Percentiles rank a stretch among this genome's conserved stretches.
Evolutionary conservation across 2,113 vertebrate genomes (phyloP).

Genomic region (Picathartes gymnocephalus): DNA sequence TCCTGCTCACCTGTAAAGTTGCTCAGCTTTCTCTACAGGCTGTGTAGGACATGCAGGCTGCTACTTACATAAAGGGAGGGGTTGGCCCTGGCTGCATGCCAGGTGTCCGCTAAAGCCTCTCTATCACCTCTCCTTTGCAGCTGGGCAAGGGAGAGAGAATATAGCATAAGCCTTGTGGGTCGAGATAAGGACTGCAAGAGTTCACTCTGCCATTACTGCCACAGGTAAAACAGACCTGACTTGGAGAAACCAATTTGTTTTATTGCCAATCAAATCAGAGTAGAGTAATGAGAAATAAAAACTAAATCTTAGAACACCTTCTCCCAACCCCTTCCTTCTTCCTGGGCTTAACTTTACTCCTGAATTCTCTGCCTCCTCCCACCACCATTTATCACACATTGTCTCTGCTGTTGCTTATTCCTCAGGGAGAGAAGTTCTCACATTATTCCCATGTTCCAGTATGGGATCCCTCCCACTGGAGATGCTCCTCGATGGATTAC

Average conservation of each 20-base stretch:
- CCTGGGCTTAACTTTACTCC: not conserved
- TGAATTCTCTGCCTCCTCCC: not conserved
- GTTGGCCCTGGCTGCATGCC: not conserved
- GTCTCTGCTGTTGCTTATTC: not conserved
- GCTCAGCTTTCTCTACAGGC: rapidly evolving
- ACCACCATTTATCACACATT: not conserved
- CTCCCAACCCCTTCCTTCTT: not conserved
- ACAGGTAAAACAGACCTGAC: not conserved
- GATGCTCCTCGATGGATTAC: rapidly evolving
- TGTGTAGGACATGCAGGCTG: not conserved
- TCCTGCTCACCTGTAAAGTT: not conserved
- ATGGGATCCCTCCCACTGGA: not conserved
- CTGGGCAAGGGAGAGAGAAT: not conserved
- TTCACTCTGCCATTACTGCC: not conserved
- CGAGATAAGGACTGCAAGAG: not conserved
- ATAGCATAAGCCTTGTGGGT: rapidly evolving
- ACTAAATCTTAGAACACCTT: not conserved
- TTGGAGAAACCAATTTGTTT: not conserved
- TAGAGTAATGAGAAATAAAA: not conserved
- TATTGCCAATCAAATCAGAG: not conserved
- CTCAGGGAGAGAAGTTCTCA: not conserved
- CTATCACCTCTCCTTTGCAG: not conserved
- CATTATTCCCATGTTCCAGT: not conserved
- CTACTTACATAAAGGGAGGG: not conserved
- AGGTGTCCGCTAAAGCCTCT: not conserved